These are phyloP conservation scores for Leucoraja ocellata DNA, from an alignment of 2,797 vertebrate species.

Conservation along the genomic window DNA sequence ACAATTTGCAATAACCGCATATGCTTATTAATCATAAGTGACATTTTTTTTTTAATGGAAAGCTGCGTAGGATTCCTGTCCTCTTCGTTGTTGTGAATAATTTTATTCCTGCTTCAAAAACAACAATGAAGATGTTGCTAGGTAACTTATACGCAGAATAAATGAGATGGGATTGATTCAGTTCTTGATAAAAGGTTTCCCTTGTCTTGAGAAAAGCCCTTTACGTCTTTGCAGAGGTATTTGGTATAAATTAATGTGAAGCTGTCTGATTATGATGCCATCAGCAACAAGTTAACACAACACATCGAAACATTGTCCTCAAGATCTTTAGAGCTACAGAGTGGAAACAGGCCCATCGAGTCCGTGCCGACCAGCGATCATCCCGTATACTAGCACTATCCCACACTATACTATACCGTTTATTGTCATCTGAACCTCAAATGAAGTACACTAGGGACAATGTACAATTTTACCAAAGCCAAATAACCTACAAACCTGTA, in stretches of 20 bases:
- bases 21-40: neutral
- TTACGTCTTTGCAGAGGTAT: neutral
- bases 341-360: too few relatives aligned
- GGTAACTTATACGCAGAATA: neutral
- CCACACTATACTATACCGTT: too few relatives aligned
- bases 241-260: neutral
- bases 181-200: neutral
- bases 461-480: too few relatives aligned
- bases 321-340: neutral
- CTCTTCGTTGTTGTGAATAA: neutral
- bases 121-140: neutral
- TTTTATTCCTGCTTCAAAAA: neutral
- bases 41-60: neutral
- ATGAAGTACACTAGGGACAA: too few relatives aligned
- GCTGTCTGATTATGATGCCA: neutral
- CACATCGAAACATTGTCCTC: neutral
- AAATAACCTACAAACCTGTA: too few relatives aligned
- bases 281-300: neutral
- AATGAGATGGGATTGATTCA: neutral
- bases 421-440: too few relatives aligned
- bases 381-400: too few relatives aligned
- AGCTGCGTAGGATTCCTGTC: neutral
- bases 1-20: neutral
- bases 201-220: neutral
- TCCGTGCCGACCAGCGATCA: too few relatives aligned